These are phyloP conservation scores for Dromaius novaehollandiae DNA, from an alignment of 2,113 vertebrate genomes.

Conservation along the genomic window DNA sequence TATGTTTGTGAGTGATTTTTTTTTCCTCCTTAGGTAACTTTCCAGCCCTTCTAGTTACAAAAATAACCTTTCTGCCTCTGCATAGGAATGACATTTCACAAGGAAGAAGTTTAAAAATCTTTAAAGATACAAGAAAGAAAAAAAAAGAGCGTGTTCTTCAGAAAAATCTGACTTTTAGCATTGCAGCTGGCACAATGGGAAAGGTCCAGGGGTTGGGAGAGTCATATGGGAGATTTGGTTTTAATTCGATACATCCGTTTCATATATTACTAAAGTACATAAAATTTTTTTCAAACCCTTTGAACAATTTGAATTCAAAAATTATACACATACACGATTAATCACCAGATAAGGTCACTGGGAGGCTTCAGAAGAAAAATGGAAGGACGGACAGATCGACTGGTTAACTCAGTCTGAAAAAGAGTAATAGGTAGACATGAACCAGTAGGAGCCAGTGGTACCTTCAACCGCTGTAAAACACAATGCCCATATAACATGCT, in stretches of 20 bases:
- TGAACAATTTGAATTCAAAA: background rate
- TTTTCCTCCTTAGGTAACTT: background rate
- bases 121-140: background rate
- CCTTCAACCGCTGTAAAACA: background rate
- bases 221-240: background rate
- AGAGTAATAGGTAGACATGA: fast-evolving
- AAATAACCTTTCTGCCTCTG: background rate
- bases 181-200: background rate
- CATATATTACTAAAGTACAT: background rate
- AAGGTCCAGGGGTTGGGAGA: background rate
- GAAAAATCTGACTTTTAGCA: background rate
- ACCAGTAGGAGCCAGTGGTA: background rate
- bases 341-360: background rate
- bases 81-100: background rate
- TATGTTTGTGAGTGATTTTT: background rate
- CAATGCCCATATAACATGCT: fast-evolving
- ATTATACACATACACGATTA: background rate
- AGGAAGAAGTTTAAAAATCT: background rate
- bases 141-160: background rate
- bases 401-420: background rate
- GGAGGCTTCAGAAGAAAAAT: background rate
- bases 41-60: background rate
- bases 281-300: background rate
- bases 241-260: background rate
- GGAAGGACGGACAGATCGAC: background rate